phyloP scores from a whole-genome alignment of 1,140 invertebrate genomes.

The Pomacea maculata region DNA sequence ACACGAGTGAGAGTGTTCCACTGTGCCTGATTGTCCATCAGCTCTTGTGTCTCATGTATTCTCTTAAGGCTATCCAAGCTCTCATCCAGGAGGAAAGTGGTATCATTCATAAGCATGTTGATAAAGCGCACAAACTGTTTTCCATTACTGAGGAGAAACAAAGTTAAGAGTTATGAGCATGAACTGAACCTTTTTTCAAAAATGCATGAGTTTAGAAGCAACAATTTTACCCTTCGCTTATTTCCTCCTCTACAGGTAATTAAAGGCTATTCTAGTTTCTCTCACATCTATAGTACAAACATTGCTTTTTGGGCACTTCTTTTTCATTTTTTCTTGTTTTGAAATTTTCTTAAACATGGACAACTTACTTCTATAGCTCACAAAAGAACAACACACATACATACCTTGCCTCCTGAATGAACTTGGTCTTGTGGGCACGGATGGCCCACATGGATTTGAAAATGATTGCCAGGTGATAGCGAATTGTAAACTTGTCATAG shows the following conservation, averaged over 20 bases:
- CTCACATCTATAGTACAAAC: background rate
- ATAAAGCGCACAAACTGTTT: conserved; percentile 97
- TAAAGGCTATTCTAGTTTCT: no score
- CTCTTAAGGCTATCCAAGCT: conserved; percentile 93
- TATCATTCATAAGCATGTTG: conserved; percentile 99
- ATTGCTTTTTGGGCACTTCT: background rate
- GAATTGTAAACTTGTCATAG: conserved; percentile 98
- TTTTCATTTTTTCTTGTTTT: conserved; percentile 1
- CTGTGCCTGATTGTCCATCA: conserved; percentile 76
- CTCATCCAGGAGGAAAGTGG: conserved; percentile 96
- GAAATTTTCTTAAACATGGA: background rate
- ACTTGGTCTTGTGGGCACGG: conserved; percentile 65
- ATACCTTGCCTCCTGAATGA: conserved; percentile 70
- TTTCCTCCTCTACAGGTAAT: no score
- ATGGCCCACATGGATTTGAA: conserved; percentile 77
- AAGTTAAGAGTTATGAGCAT: background rate
- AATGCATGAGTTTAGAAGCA: no score
- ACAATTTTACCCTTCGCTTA: no score
- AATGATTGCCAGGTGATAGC: conserved; percentile 97
- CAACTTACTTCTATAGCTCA: background rate
- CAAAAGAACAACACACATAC: conserved; percentile 12
- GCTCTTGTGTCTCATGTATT: conserved; percentile 93
- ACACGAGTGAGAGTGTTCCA: conserved; percentile 73
- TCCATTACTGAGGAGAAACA: conserved; percentile 46
- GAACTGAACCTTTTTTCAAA: no score